Evolutionary conservation across 2,888 invertebrate genomes (phyloP).

Genomic region (Resseliella maxima): DNA sequence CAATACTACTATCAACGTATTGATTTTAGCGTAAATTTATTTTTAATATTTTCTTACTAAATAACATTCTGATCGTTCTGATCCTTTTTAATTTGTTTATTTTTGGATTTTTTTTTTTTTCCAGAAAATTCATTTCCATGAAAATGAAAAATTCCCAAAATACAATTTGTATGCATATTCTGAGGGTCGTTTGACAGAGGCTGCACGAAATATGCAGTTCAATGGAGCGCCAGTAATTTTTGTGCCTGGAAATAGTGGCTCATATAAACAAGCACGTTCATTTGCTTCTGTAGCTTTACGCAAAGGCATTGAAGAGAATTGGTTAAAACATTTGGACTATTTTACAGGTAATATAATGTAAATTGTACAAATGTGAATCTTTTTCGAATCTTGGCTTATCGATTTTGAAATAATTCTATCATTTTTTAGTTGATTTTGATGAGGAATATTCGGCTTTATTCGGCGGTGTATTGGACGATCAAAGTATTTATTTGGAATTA

Average conservation of each 20-base stretch:
- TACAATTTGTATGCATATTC: slow-evolving; percentile 91
- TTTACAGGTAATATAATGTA: slow-evolving; percentile 76
- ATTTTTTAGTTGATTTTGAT: slow-evolving; percentile 78
- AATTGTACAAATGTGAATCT: too few species aligned
- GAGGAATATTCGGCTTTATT: slow-evolving; percentile 90
- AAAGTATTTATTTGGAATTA: slow-evolving; percentile 78
- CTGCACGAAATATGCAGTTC: slow-evolving; percentile 78
- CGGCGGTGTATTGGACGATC: slow-evolving; percentile 83
- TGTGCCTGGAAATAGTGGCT: slow-evolving; percentile 95
- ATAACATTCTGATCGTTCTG: too few species aligned
- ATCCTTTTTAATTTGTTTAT: too few species aligned
- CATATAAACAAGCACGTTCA: slow-evolving; percentile 89
- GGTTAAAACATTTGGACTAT: slow-evolving; percentile 87
- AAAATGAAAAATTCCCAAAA: slow-evolving; percentile 76
- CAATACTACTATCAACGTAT: too few species aligned
- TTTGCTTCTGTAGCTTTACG: slow-evolving; percentile 91
- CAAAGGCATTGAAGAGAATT: slow-evolving; percentile 78
- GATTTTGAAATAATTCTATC: neutral
- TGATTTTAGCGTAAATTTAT: too few species aligned
- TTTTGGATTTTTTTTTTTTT: too few species aligned
- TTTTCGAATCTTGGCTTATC: neutral
- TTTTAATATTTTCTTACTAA: too few species aligned
- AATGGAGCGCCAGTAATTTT: slow-evolving; percentile 93
- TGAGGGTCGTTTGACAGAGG: slow-evolving; percentile 82
- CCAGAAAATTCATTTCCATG: slow-evolving; percentile 77